Base-by-base conservation (phyloP, 2,113 vertebrate species). In the Empidonax traillii region DNA sequence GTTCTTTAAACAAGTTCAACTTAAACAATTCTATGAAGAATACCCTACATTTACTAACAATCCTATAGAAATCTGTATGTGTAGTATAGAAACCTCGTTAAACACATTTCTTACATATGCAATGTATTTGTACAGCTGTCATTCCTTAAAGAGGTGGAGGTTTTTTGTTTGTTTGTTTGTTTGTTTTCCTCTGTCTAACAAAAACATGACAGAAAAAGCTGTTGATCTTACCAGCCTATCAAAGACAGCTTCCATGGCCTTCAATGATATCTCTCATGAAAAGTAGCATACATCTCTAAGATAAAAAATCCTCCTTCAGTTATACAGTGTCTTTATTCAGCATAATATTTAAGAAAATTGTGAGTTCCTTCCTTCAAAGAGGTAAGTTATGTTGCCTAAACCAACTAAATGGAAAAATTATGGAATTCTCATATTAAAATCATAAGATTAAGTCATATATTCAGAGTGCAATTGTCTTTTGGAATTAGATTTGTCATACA, bases 231-330 rank as follows among this genome's bases (percentile, higher is more conserved):
- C 8, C 25, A 89, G 9, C 4, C 9, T 80, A 24, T 22, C 31
- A 75, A 65, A 76, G 7, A 85, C 43, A 9, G 25, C 3, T 85
- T 66, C 35, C 9, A 33, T 24, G 41, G 6, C 5, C 8, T 55
- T 47, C 35, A 72, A 12, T 41, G 30, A 68, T 10, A 62, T 3
- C 7, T 17, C 5, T 62, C 39, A 69, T 8, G 4, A 62, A 78
- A 78, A 78, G 4, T 9, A 30, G 3, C 2, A 30, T 9, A 33
- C 1, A 51, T 2, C 4, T 39, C 2, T 4, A 56, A 16, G 8
- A 44, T 9, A 12, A 59, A 66, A 59, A 56, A 73, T 1, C n/a
- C 72, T 1, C 17, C 20, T 62, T 75, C 8, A 27, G 13, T 37
- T 51, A 41, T 13, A 18, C 8, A 56, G 6, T 44, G 25, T 0